Evolutionary conservation across 1,140 invertebrate genomes (phyloP), one percentile per base, ranked within the genome.

Genomic region (Trinorchestia longiramus): DNA sequence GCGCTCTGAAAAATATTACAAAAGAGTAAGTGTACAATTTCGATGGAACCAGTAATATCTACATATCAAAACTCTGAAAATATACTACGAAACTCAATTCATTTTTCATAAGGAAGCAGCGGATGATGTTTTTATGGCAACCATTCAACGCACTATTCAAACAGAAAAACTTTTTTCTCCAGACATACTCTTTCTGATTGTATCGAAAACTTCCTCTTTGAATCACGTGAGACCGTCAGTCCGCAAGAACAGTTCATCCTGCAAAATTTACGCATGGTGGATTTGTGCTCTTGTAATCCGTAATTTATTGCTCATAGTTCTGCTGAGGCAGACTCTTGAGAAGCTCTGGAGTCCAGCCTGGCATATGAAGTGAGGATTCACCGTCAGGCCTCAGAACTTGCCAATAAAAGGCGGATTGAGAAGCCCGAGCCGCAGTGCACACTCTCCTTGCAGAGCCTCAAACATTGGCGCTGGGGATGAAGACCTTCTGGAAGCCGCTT

Each of bases 351-450:
- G 62, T 77, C 15, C 11, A 15, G 62, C 62, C 62, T 36, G 28
- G 15, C 28, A 36, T 77, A 77, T 77, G 62, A 77, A 77, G 62
- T 77, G 62, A 15, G 62, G 62, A 77, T 28, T 77, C 36, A 77
- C 36, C 15, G 88, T 42, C 8, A 42, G 88, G 4, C 88, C 88
- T 90, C 88, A 42, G 36, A 41, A 90, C 62, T 90, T 43, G 4
- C 88, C 88, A 90, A 90, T 90, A 90, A 90, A 43, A 90, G 88
- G 88, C 88, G 88, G 88, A 90, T 90, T 90, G 88, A 11, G 88
- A 4, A 28, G 88, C 11, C 88, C 36, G 88, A 90, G 88, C 88
- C 88, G n/a, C 88, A 90, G 6, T 43, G 88, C 88, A 90, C 88
- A 90, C 88, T 90, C 88, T 90, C 36, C 11, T 42, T 90, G 88